phyloP scores from a whole-genome alignment of 2,888 invertebrate genomes.

The Drosophila sordidula region DNA sequence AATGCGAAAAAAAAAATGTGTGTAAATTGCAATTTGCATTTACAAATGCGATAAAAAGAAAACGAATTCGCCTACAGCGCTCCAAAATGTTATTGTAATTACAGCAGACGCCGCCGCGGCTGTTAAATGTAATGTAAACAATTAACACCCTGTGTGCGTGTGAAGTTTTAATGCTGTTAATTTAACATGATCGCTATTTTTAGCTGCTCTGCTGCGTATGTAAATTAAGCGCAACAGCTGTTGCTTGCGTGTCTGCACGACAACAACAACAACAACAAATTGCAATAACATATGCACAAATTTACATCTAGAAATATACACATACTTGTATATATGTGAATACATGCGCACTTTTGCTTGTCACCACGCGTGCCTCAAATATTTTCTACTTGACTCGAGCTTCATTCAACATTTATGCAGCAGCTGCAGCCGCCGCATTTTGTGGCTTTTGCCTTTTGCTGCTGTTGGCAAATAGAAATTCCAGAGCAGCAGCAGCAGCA shows the following conservation, averaged over 20 bases:
- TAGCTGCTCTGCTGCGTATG: conserved; percentile 22
- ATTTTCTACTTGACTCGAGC: conserved; percentile 30
- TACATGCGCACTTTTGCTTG: conserved; percentile 5
- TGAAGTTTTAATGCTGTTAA: conserved; percentile 20
- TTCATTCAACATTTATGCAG: conserved; percentile 53
- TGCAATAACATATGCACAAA: conserved; percentile 9
- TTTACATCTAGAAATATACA: not conserved
- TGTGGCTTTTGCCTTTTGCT: conserved; percentile 32
- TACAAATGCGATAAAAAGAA: conserved; percentile 14
- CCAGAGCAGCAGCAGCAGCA: conserved; percentile 26
- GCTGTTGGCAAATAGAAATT: conserved; percentile 45
- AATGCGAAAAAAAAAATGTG: conserved; percentile 46
- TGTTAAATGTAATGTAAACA: conserved; percentile 15
- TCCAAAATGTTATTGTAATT: not conserved
- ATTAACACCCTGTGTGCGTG: conserved; percentile 6
- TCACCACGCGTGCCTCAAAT: conserved; percentile 24
- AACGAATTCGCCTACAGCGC: not conserved
- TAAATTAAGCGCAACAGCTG: conserved; percentile 55
- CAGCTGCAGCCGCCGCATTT: conserved; percentile 38
- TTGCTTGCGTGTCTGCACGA: conserved; percentile 26
- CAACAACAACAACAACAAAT: conserved; percentile 15
- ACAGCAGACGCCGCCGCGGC: conserved; percentile 10
- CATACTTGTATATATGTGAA: not conserved
- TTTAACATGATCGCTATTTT: conserved; percentile 55
- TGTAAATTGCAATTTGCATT: conserved; percentile 31